Evolutionary conservation across 1,140 invertebrate genomes (phyloP).

Genomic region (Pogonomyrmex barbatus): DNA sequence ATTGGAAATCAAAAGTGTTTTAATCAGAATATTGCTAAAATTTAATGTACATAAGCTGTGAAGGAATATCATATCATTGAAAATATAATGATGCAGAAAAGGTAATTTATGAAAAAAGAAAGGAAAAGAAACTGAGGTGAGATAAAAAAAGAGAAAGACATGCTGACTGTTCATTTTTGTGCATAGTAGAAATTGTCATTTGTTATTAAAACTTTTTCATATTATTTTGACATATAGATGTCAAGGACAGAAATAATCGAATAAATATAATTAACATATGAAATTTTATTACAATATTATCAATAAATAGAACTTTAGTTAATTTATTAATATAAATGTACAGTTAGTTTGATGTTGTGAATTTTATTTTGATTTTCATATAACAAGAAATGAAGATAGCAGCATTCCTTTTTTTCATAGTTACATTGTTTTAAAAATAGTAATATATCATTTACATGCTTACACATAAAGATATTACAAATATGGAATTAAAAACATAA

Average conservation of each 20-base stretch:
- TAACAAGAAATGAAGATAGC: conserved; percentile 1
- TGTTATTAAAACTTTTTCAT: background rate
- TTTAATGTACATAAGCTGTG: conserved; percentile 22
- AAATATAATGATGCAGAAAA: conserved; percentile 15
- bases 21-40: background rate
- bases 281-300: conserved; percentile 43
- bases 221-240: background rate
- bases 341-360: background rate
- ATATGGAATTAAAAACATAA: background rate
- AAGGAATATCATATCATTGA: background rate
- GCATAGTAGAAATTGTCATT: conserved; percentile 11
- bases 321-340: conserved; percentile 27
- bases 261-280: background rate
- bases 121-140: conserved; percentile 2
- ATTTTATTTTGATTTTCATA: conserved; percentile 18
- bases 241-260: background rate
- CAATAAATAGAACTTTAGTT: background rate
- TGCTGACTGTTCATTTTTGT: conserved; percentile 25
- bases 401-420: background rate
- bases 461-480: background rate
- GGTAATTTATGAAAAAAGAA: conserved; percentile 18
- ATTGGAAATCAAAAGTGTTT: conserved; percentile 16
- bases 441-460: background rate
- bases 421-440: conserved; percentile 11
- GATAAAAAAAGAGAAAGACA: conserved; percentile 3